Evolutionary conservation across 1,140 invertebrate genomes (phyloP).

Genomic region (Luehdorfia chinensis): DNA sequence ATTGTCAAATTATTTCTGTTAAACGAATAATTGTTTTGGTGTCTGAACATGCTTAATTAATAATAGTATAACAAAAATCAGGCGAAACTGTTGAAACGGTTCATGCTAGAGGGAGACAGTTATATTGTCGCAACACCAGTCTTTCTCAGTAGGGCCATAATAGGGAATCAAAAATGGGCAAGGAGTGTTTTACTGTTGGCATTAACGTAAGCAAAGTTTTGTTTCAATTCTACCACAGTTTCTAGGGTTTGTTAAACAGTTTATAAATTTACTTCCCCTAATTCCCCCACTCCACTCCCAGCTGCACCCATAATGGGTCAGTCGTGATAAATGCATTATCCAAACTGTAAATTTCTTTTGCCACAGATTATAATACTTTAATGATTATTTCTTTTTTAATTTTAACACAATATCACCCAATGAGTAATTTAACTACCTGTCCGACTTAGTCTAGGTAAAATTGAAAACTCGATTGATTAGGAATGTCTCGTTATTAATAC

Average conservation of each 20-base stretch:
- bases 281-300: too few species aligned
- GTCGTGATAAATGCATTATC: constrained; percentile 45
- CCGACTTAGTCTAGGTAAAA: constrained; percentile 47
- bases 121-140: background rate
- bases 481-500: constrained; percentile 71
- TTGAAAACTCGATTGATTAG: constrained; percentile 60
- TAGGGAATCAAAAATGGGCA: too few species aligned
- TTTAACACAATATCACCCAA: constrained; percentile 67
- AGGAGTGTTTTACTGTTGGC: too few species aligned
- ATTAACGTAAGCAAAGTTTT: too few species aligned
- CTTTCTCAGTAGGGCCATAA: too few species aligned
- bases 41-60: constrained; percentile 5
- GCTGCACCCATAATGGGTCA: too few species aligned
- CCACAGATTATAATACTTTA: constrained; percentile 61
- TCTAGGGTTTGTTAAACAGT: too few species aligned
- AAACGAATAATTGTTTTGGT: too few species aligned
- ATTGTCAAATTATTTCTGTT: too few species aligned
- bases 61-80: constrained; percentile 3
- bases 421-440: constrained; percentile 56
- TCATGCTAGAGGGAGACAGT: background rate
- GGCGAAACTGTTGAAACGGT: background rate
- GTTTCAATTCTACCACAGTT: too few species aligned
- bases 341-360: constrained; percentile 38
- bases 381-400: constrained; percentile 27
- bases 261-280: too few species aligned